Percentiles rank a stretch among this genome's conserved stretches.
phyloP scores from a whole-genome alignment of 2,888 invertebrate genomes.

The Polydrusus tereticollis region DNA sequence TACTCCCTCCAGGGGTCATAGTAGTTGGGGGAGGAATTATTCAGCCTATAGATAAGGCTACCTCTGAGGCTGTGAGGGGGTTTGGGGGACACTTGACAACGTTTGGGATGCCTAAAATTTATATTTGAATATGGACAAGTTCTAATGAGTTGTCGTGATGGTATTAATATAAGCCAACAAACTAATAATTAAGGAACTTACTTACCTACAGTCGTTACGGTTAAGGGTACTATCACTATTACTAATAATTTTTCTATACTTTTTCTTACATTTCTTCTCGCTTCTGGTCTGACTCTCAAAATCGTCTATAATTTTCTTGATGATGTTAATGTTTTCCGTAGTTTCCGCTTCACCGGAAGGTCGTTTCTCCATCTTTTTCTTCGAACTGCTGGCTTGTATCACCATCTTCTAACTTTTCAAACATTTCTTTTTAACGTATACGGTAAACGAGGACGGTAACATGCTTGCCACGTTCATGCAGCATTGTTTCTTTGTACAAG shows the following conservation, averaged over 20 bases:
- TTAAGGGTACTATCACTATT: conserved; percentile 42
- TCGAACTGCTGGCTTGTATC: conserved; percentile 38
- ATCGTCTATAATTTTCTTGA: conserved; percentile 63
- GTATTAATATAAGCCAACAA: no score
- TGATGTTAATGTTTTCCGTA: conserved; percentile 63
- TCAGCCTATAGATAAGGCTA: conserved; percentile 41
- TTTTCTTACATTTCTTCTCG: conserved; percentile 51
- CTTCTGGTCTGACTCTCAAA: conserved; percentile 57
- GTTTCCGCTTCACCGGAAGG: conserved; percentile 50
- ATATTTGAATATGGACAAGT: no score
- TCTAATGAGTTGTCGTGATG: no score
- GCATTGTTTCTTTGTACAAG: neutral
- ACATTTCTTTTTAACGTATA: conserved; percentile 8
- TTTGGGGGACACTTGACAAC: conserved; percentile 59
- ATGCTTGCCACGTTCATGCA: neutral
- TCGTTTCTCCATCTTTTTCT: conserved; percentile 50
- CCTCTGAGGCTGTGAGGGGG: conserved; percentile 45
- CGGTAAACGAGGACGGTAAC: neutral
- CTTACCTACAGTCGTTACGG: conserved; percentile 45
- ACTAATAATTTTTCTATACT: conserved; percentile 35
- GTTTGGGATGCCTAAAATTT: conserved; percentile 49
- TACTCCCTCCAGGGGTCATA: conserved; percentile 26
- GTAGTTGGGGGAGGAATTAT: conserved; percentile 29
- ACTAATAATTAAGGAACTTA: no score
- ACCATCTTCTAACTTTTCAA: conserved; percentile 38